Conservation (phyloP, 2,888 invertebrate species). For the Xylocampa areola region DNA sequence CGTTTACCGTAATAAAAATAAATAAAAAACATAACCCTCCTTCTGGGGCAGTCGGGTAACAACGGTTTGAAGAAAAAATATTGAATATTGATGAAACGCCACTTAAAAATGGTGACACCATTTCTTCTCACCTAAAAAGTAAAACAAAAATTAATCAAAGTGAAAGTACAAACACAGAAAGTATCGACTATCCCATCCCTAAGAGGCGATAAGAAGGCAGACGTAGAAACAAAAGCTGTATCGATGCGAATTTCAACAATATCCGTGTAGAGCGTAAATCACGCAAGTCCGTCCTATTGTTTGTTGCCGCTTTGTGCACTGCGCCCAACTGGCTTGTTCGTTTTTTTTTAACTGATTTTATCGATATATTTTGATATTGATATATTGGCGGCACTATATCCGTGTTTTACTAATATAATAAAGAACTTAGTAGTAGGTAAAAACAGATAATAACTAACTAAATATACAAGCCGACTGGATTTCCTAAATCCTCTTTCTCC, state of each 20-base stretch:
- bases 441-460: not conserved
- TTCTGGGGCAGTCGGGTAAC: no score
- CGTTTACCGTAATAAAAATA: no score
- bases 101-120: slow-evolving; percentile 1
- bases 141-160: slow-evolving; percentile 37
- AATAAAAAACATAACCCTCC: no score
- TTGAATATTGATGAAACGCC: no score
- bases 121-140: not conserved
- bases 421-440: not conserved
- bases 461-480: no score
- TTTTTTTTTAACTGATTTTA: slow-evolving; percentile 57
- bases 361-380: slow-evolving; percentile 53
- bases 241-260: slow-evolving; percentile 62
- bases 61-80: no score
- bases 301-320: slow-evolving; percentile 58
- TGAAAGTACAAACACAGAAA: slow-evolving; percentile 38
- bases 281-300: slow-evolving; percentile 60
- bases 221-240: slow-evolving; percentile 62
- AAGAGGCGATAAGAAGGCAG: slow-evolving; percentile 60
- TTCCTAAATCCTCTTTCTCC: not conserved
- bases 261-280: slow-evolving; percentile 61
- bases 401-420: slow-evolving; percentile 1
- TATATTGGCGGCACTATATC: slow-evolving; percentile 37
- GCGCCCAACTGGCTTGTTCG: slow-evolving; percentile 48
- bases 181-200: slow-evolving; percentile 55